phyloP scores from a whole-genome alignment of 1,140 invertebrate species.

The Coelopa frigida region DNA sequence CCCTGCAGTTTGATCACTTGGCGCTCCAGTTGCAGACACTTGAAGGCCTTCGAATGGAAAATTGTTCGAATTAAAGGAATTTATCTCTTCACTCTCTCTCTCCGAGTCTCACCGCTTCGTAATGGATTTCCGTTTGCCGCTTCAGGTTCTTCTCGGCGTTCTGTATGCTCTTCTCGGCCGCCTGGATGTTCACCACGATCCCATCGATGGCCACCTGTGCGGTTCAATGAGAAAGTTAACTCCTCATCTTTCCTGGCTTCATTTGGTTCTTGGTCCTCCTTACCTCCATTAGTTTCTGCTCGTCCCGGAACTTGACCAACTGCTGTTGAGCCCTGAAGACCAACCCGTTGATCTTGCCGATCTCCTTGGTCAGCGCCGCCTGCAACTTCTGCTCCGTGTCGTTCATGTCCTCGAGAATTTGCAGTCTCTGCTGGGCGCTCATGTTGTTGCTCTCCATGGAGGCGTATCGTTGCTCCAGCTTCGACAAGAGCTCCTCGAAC shows the following conservation, averaged over 20 bases:
- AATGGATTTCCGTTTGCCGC: slow-evolving; percentile 36
- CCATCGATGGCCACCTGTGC: slow-evolving; percentile 23
- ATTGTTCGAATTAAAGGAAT: too few relatives aligned
- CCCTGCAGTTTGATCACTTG: slow-evolving; percentile 19
- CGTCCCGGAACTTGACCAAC: slow-evolving; percentile 22
- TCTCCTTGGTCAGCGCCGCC: slow-evolving; percentile 26
- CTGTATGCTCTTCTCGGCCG: slow-evolving; percentile 9
- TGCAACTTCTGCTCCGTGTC: slow-evolving; percentile 23
- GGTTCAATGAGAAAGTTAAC: background rate
- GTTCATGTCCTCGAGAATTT: slow-evolving; percentile 38
- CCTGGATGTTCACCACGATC: slow-evolving; percentile 15
- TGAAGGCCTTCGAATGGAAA: slow-evolving; percentile 21
- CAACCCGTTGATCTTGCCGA: slow-evolving; percentile 26
- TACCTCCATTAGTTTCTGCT: slow-evolving; percentile 22
- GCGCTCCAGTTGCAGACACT: slow-evolving; percentile 27
- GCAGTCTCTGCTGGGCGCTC: slow-evolving; percentile 30
- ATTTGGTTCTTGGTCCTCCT: too few relatives aligned
- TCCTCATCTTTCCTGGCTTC: too few relatives aligned
- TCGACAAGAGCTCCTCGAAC: slow-evolving; percentile 15
- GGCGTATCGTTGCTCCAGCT: slow-evolving; percentile 21
- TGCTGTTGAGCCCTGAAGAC: slow-evolving; percentile 34
- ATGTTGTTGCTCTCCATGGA: slow-evolving; percentile 25
- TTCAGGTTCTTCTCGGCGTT: slow-evolving; percentile 21
- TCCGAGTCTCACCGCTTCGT: slow-evolving; percentile 12
- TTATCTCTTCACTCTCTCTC: too few relatives aligned